phyloP scores from a whole-genome alignment of 2,113 vertebrate species.

The Plestiodon gilberti region DNA sequence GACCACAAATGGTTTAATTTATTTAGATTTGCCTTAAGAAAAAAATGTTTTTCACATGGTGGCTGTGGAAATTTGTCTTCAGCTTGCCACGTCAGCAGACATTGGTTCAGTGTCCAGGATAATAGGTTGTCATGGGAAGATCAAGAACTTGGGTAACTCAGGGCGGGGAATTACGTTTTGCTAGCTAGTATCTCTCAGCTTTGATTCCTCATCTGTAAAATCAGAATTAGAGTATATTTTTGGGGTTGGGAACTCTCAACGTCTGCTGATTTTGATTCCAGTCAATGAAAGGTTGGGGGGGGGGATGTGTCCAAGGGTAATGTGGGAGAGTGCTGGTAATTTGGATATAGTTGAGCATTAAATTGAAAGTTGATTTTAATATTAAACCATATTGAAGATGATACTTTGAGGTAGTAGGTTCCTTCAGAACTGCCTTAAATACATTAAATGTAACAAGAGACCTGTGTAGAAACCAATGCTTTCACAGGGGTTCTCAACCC shows the following conservation, averaged over 20 bases:
- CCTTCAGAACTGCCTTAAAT: neutral
- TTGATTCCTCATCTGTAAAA: conserved; percentile 10
- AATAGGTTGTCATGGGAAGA: conserved; percentile 3
- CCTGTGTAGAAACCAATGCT: neutral
- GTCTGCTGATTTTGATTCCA: neutral
- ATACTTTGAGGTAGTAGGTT: neutral
- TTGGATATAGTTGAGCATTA: neutral
- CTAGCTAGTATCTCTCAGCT: neutral
- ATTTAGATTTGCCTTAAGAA: neutral
- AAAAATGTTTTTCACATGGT: neutral
- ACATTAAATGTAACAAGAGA: neutral
- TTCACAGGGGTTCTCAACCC: too few relatives aligned
- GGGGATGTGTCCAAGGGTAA: neutral
- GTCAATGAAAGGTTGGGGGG: neutral
- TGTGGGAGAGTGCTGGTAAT: neutral
- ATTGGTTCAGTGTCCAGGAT: neutral
- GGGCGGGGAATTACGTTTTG: neutral
- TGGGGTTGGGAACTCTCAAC: neutral
- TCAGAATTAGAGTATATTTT: neutral
- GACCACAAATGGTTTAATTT: too few relatives aligned
- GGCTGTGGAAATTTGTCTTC: neutral
- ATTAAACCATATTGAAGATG: neutral
- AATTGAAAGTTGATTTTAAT: neutral
- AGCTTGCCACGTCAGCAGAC: neutral
- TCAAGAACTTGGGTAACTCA: neutral